Conservation (phyloP, 2,113 vertebrate genomes). For the Urocolius indicus region DNA sequence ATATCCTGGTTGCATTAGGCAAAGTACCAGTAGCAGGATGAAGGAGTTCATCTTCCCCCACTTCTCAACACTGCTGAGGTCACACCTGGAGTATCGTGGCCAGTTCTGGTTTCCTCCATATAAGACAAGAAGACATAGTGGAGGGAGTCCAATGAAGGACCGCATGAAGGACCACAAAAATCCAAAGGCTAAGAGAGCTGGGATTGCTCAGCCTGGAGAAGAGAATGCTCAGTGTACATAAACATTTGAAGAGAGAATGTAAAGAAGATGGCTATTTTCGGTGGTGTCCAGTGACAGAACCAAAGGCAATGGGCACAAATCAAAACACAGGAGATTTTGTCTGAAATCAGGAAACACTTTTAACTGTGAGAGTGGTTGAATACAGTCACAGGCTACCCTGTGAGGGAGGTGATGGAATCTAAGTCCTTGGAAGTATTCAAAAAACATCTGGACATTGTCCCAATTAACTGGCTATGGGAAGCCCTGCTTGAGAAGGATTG, state of each 20-base stretch:
- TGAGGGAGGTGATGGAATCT: not conserved
- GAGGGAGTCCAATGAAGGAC: not conserved
- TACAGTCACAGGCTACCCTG: not conserved
- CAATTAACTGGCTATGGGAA: not conserved
- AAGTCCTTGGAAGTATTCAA: not conserved
- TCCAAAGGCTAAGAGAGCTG: not conserved
- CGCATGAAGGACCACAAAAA: not conserved
- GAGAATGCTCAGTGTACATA: fast-evolving
- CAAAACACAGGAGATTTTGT: not conserved
- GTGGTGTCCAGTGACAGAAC: not conserved
- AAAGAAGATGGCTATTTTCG: not conserved
- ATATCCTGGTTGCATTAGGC: not conserved
- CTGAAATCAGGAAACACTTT: not conserved
- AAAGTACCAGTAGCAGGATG: too few relatives aligned
- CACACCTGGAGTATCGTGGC: too few relatives aligned
- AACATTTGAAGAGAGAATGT: not conserved
- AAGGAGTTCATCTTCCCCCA: too few relatives aligned
- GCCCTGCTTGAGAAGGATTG: not conserved
- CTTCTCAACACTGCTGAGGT: too few relatives aligned
- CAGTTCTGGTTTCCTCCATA: not conserved
- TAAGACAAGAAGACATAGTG: not conserved
- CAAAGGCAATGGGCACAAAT: not conserved
- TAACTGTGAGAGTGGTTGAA: not conserved
- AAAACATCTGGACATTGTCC: not conserved
- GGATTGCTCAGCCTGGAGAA: not conserved